Evolutionary conservation across 2,113 vertebrate species (phyloP), one percentile per base, ranked within the genome.

Genomic region (Halcyon malimbica): DNA sequence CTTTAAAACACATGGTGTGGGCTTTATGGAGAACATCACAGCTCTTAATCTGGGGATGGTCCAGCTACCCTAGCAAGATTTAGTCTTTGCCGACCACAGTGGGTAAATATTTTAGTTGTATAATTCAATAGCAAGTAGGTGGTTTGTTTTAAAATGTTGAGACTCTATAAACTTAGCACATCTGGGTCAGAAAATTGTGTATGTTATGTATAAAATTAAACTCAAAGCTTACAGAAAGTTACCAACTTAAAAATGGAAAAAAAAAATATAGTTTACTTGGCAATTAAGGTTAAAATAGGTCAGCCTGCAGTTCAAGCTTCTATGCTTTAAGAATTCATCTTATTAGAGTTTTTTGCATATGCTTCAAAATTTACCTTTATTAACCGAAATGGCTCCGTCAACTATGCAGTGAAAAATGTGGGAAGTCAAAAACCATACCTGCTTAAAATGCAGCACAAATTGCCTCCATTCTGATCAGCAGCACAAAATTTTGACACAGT

Each of bases 401-500:
- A 6, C 69, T 89, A 33, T 4, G 29, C 73, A 91, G 73, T 28
- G 11, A 89, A 91, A 83, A 91, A 89, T 0, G 39, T 56, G 53
- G 89, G 69, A 84, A 93, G 87, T 57, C 84, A 94, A 60, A 78
- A 70, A 7, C 71, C 54, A 0, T 25, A 82, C 59, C 83, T 91
- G 77, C 92, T 97, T 96, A 90, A 89, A 83, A 96, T 93, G 76
- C 94, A 89, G 68, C 86, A 83, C 33, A 65, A 78, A 78, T 73
- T 88, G 70, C 71, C 90, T 91, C 82, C 28, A 6, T 39, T 54
- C 94, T 64, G 79, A 94, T 90, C 85, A 90, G 92, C 79, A 51
- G 90, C 17, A 0, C 62, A 3, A 29, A 50, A 60, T 87, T 13
- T 13, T 94, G 96, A 95, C 76, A 82, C 7, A 68, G 42, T 13